phyloP scores from a whole-genome alignment of 2,113 vertebrate species.

The Brienomyrus longianalis region DNA sequence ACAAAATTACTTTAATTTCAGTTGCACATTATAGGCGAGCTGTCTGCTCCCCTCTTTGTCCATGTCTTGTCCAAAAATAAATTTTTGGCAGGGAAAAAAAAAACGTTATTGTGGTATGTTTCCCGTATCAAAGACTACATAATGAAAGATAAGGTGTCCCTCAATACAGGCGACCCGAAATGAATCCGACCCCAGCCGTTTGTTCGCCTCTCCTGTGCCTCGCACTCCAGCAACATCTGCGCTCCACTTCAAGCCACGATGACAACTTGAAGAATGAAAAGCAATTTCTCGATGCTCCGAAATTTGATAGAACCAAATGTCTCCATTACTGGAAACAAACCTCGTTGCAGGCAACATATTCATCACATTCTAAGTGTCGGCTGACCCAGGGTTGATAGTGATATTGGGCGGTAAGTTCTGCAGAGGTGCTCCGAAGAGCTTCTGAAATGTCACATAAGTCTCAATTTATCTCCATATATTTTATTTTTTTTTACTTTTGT shows the following conservation, averaged over 20 bases:
- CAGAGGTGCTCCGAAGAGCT: not conserved
- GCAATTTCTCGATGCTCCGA: slow-evolving; percentile 30
- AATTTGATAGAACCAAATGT: slow-evolving; percentile 28
- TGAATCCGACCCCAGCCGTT: not conserved
- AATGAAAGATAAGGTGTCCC: not conserved
- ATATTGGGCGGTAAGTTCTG: slow-evolving; percentile 6
- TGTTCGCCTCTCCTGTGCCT: not conserved
- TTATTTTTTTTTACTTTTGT: not conserved
- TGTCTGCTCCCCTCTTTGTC: not conserved
- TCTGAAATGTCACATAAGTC: slow-evolving; percentile 4
- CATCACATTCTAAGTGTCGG: slow-evolving; percentile 16
- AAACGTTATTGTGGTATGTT: not conserved
- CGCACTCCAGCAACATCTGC: not conserved
- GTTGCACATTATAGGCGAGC: not conserved
- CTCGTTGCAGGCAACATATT: slow-evolving; percentile 19
- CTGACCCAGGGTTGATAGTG: not conserved
- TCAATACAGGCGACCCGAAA: not conserved
- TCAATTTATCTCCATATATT: not conserved
- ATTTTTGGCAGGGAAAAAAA: not conserved
- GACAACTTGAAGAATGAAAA: slow-evolving; percentile 33
- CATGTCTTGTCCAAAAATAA: not conserved
- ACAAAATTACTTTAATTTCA: not conserved
- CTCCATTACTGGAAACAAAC: slow-evolving; percentile 29
- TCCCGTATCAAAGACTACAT: not conserved
- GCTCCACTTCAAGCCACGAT: slow-evolving; percentile 7